phyloP scores from a whole-genome alignment of 2,888 invertebrate genomes.

The Hedya salicella region DNA sequence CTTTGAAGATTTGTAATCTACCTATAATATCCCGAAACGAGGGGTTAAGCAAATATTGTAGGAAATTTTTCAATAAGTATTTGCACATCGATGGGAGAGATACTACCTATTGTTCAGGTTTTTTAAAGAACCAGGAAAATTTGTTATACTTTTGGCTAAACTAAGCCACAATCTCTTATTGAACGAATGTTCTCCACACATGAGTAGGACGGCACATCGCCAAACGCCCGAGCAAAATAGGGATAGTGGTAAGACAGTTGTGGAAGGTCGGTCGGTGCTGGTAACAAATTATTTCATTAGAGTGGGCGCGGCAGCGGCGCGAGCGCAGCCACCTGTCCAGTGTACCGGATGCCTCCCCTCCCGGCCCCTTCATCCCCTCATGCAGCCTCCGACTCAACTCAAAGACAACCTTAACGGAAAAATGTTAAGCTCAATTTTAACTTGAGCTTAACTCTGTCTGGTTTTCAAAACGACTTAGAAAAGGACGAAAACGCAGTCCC shows the following conservation, averaged over 20 bases:
- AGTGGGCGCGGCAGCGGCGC: conserved; percentile 69
- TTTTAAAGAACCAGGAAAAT: background rate
- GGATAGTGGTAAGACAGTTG: conserved; percentile 70
- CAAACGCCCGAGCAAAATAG: conserved; percentile 47
- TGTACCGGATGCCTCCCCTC: conserved; percentile 76
- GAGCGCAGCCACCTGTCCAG: conserved; percentile 75
- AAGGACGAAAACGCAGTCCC: conserved; percentile 48
- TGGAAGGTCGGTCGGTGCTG: conserved; percentile 72
- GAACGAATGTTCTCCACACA: conserved; percentile 18
- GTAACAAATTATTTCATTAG: conserved; percentile 79
- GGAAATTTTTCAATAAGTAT: too few relatives aligned
- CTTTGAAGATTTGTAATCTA: too few relatives aligned
- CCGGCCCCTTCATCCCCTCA: conserved; percentile 52
- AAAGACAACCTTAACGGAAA: conserved; percentile 35
- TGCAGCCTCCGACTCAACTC: conserved; percentile 32
- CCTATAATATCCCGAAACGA: too few relatives aligned
- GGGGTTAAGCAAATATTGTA: too few relatives aligned
- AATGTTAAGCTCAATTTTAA: conserved; percentile 2
- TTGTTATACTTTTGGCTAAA: conserved; percentile 5
- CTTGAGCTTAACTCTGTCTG: background rate
- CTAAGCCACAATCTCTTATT: conserved; percentile 23
- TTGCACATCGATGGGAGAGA: too few relatives aligned
- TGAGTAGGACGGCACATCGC: conserved; percentile 6
- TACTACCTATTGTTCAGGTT: too few relatives aligned
- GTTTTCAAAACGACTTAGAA: conserved; percentile 45